Percentiles rank a stretch among this genome's conserved stretches.
Conservation (phyloP, 1,140 invertebrate genomes). For the Diploscapter pachys region DNA sequence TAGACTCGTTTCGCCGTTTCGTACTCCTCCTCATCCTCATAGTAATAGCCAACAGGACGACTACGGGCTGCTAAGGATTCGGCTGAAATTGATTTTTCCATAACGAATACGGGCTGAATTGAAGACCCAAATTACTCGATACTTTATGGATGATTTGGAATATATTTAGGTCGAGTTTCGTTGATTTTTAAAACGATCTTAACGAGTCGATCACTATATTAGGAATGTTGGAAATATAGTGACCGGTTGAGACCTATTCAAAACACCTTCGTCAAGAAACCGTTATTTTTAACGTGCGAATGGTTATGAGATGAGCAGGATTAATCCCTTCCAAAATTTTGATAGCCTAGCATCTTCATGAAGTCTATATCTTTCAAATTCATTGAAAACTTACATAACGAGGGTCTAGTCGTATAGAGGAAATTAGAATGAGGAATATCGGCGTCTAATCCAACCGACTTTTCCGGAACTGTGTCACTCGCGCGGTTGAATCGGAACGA, state of each 20-base stretch:
- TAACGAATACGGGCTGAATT: neutral
- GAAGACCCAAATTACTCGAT: too few relatives aligned
- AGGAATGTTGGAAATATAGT: too few relatives aligned
- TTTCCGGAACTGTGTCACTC: constrained; percentile 26
- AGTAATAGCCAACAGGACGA: constrained; percentile 40
- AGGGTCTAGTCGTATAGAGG: constrained; percentile 14
- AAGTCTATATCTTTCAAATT: constrained; percentile 2
- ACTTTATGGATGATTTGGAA: too few relatives aligned
- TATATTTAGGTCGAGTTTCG: too few relatives aligned
- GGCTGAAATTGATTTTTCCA: neutral
- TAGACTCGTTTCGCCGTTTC: constrained; percentile 41
- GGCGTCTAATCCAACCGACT: constrained; percentile 14
- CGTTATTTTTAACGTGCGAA: too few relatives aligned
- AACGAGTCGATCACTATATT: too few relatives aligned
- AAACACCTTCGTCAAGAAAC: too few relatives aligned
- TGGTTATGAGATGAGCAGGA: neutral
- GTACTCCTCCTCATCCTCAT: constrained; percentile 44
- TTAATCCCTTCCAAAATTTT: neutral
- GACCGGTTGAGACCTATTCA: too few relatives aligned
- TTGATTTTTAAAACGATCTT: too few relatives aligned
- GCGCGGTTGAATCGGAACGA: constrained; percentile 40
- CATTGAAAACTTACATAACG: constrained; percentile 30
- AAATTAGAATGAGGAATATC: constrained; percentile 12
- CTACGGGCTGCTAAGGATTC: constrained; percentile 19
- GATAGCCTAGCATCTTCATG: neutral